Evolutionary conservation across 2,797 vertebrate genomes (phyloP), one percentile per base, ranked within the genome.

Genomic region (Heterohyrax brucei): DNA sequence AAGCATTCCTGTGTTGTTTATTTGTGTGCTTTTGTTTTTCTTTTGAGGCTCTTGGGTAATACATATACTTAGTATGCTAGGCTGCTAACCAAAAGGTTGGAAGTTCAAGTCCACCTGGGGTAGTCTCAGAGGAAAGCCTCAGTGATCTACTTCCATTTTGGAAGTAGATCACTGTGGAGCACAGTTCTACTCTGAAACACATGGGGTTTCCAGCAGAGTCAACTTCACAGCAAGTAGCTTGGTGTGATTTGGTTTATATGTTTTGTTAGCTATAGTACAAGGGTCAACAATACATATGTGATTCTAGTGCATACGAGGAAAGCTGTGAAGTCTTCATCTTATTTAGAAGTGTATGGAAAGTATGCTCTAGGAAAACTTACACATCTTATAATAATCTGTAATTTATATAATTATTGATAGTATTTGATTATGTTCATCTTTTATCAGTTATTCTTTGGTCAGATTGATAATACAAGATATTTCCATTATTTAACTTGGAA

Each of bases 401-500:
- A 26, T 66, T 79, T 19, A 68, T 19, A 61, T 50, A 50, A 4
- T 89, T 82, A 46, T 22, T 66, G 33, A 59, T 44, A 13, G 56
- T 68, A 76, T 66, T 80, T 90, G 16, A 62, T 89, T 89, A 64
- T 92, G 33, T 78, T 88, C 16, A 75, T 44, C 4, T 80, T 81
- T 93, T 46, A 7, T 48, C 46, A 75, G 44, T 24, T 85, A 59
- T 66, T 26, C 48, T 86, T 30, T 85, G 77, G 88, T 64, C 73
- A 10, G 44, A 24, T 73, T 87, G 39, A 78, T 2, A 22, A 56
- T 53, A 10, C 19, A 86, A 14, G 18, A 3, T 88, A 3, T 76
- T 18, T 59, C 1, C 77, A 90, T 66, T 88, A 59, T 61, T 83
- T 76, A 86, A 28, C 81, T 9, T 81, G 3, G 44, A 79, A 77